Percentiles rank a stretch among this genome's conserved stretches.
Evolutionary conservation across 2,797 vertebrate genomes (phyloP).

Genomic region (Rhodeus uyekii): DNA sequence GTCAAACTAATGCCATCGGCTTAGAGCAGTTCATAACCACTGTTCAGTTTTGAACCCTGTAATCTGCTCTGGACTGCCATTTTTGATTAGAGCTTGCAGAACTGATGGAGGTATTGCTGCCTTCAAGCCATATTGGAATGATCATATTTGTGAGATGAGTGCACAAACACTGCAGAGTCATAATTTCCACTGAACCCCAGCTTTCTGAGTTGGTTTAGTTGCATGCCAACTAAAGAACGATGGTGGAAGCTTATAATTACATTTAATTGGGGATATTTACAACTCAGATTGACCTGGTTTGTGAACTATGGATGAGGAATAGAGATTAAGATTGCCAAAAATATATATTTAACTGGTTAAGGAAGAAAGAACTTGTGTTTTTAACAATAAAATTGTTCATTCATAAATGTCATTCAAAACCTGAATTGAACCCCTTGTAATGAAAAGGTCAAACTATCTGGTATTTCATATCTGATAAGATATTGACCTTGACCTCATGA

Average conservation of each 20-base stretch:
- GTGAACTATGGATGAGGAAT: neutral
- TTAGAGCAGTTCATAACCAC: conserved; percentile 16
- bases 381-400: too few species aligned
- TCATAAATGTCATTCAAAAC: too few species aligned
- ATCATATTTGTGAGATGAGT: neutral
- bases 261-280: neutral
- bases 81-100: neutral
- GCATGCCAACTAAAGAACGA: neutral
- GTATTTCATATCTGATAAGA: too few species aligned
- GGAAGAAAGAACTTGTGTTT: too few species aligned
- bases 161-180: neutral
- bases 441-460: too few species aligned
- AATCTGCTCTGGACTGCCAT: conserved; percentile 12
- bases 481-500: neutral
- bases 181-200: neutral
- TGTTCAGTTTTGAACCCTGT: neutral
- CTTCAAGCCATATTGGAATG: conserved; percentile 16
- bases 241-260: neutral
- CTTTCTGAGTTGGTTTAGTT: neutral
- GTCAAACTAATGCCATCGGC: neutral
- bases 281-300: neutral
- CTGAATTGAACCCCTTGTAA: too few species aligned
- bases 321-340: neutral
- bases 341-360: neutral
- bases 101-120: conserved; percentile 3